Conservation (phyloP, 2,888 invertebrate species). For the Oxytorus armatus region DNA sequence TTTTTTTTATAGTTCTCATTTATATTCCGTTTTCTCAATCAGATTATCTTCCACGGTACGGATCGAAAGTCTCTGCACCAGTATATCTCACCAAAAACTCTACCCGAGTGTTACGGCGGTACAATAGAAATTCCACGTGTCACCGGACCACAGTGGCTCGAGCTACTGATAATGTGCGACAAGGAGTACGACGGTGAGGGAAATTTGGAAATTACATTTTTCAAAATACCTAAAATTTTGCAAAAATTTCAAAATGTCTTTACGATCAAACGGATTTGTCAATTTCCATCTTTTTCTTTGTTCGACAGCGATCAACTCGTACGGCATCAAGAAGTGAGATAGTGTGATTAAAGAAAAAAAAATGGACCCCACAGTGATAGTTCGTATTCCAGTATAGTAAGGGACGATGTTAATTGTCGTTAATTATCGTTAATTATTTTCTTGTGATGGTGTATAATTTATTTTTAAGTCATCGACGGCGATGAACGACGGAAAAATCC, state of each 20-base stretch:
- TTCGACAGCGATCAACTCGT: slow-evolving; percentile 88
- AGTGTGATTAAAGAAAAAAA: slow-evolving; percentile 4
- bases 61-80: slow-evolving; percentile 91
- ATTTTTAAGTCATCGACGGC: slow-evolving; percentile 17
- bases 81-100: slow-evolving; percentile 89
- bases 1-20: slow-evolving; percentile 4
- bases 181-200: slow-evolving; percentile 89
- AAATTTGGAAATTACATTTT: slow-evolving; percentile 35
- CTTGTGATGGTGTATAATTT: slow-evolving; percentile 39
- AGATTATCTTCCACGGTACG: slow-evolving; percentile 92
- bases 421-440: slow-evolving; percentile 21
- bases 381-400: slow-evolving; percentile 44
- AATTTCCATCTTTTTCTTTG: slow-evolving; percentile 9
- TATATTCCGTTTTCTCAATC: slow-evolving; percentile 44
- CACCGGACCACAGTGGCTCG: slow-evolving; percentile 90
- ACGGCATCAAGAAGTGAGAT: slow-evolving; percentile 88
- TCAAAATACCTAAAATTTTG: background rate
- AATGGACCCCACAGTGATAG: slow-evolving; percentile 38
- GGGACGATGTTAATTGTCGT: slow-evolving; percentile 45
- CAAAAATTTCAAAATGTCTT: background rate
- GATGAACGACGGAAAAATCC: slow-evolving; percentile 48
- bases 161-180: slow-evolving; percentile 90
- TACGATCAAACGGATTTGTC: background rate
- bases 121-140: slow-evolving; percentile 89
- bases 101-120: slow-evolving; percentile 91